Evolutionary conservation across 2,888 invertebrate genomes (phyloP), one percentile per base, ranked within the genome.

Genomic region (Antheraea assamensis): DNA sequence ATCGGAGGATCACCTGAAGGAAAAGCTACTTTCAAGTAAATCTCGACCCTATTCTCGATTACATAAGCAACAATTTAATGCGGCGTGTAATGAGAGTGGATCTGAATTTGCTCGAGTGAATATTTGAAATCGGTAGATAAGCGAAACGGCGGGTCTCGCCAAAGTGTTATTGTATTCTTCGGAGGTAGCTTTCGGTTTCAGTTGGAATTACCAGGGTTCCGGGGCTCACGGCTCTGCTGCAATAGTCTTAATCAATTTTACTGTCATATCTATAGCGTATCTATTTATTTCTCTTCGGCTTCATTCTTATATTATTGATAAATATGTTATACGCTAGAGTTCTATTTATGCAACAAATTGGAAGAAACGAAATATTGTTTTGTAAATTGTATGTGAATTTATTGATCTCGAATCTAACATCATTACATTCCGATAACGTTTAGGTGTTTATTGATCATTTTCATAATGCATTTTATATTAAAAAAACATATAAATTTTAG

Each of bases 91-190:
- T n/a, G n/a, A 21, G n/a, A 68, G 68, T 35, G 24, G 68, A 21
- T 73, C 55, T 73, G 74, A 71, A 74, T 74, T 71, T 74, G 75
- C 74, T 74, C 72, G 76, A 79, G 79, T 79, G 79, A 80, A 79
- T 80, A 79, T 77, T 75, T 77, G 76, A 77, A 80, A 79, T 78
- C 75, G 76, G 75, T 35, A 76, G 78, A 78, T 78, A 80, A 78
- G 80, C 75, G 75, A 76, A 77, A 79, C 76, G 75, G 74, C 74
- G 74, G 75, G 74, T 73, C 74, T 73, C 52, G 73, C 66, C 61
- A 35, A 61, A 47, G 42, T 64, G 27, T 71, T 72, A 66, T 74
- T 49, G 19, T 49, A 49, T 70, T 70, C n/a, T 70, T 42, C 47
- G n/a, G 70, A 70, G 70, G 35, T 42, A 42, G 21, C 42, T 66